Evolutionary conservation across 2,888 invertebrate species (phyloP).

Genomic region (Lithophane semibrunnea): DNA sequence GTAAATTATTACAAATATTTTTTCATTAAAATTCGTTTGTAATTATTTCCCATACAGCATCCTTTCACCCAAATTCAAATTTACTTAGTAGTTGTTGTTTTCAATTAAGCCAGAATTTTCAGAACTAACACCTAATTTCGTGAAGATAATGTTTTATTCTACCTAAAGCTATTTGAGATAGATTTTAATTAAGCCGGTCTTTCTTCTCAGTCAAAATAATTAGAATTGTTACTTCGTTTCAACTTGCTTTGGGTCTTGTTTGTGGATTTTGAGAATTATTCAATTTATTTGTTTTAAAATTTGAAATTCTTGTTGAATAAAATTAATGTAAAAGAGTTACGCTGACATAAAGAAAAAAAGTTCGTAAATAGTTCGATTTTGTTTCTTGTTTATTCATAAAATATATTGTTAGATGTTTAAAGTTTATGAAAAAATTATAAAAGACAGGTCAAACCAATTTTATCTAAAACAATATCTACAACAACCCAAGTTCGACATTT

Average conservation of each 20-base stretch:
- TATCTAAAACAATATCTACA: conserved; percentile 1
- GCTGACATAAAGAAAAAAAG: background rate
- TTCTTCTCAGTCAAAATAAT: conserved; percentile 35
- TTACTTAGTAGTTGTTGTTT: conserved; percentile 23
- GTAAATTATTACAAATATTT: no score
- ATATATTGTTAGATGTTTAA: background rate
- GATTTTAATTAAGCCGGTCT: conserved; percentile 45
- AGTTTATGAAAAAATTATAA: background rate
- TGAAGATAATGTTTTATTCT: conserved; percentile 35
- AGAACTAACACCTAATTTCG: conserved; percentile 25
- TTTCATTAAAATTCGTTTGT: background rate
- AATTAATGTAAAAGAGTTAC: background rate
- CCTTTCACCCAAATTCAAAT: background rate
- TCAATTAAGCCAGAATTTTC: conserved; percentile 17
- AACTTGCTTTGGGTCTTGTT: conserved; percentile 37
- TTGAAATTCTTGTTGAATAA: background rate
- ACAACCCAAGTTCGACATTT: background rate
- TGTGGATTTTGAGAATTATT: conserved; percentile 19
- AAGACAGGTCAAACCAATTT: background rate
- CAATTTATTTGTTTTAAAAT: background rate
- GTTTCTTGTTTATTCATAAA: background rate
- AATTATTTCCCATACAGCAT: background rate
- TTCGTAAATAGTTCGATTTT: no score
- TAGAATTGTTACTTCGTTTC: conserved; percentile 37
- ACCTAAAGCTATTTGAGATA: conserved; percentile 22